Percentiles rank a stretch among this genome's conserved stretches.
phyloP scores from a whole-genome alignment of 2,113 vertebrate species.

The Pogonocichla stellata region DNA sequence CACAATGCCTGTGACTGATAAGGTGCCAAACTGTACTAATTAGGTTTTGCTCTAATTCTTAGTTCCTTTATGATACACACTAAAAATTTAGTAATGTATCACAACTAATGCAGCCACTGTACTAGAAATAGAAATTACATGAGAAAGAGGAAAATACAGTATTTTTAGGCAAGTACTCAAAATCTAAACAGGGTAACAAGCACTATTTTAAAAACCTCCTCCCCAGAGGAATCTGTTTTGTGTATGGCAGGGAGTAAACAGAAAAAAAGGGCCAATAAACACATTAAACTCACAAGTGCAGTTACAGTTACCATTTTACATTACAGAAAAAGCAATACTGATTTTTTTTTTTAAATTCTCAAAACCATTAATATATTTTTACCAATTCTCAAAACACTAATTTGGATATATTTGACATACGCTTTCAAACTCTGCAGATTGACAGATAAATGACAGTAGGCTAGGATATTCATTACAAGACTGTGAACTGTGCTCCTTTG shows the following conservation, averaged over 20 bases:
- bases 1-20: background rate
- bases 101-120: background rate
- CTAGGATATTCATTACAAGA: background rate
- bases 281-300: background rate
- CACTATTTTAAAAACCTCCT: background rate
- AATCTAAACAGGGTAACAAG: background rate
- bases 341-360: background rate
- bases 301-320: background rate
- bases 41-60: background rate
- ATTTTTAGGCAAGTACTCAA: background rate
- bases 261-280: background rate
- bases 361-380: background rate
- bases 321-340: background rate
- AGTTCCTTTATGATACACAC: background rate
- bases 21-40: background rate
- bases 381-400: background rate
- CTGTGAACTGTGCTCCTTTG: background rate
- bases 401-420: background rate
- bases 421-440: background rate
- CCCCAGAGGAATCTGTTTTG: background rate
- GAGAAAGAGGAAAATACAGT: background rate
- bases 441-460: background rate
- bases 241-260: background rate
- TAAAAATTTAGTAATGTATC: background rate
- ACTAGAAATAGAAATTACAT: background rate